Conservation (phyloP, 2,888 invertebrate genomes). For the Zonitis immaculata region DNA sequence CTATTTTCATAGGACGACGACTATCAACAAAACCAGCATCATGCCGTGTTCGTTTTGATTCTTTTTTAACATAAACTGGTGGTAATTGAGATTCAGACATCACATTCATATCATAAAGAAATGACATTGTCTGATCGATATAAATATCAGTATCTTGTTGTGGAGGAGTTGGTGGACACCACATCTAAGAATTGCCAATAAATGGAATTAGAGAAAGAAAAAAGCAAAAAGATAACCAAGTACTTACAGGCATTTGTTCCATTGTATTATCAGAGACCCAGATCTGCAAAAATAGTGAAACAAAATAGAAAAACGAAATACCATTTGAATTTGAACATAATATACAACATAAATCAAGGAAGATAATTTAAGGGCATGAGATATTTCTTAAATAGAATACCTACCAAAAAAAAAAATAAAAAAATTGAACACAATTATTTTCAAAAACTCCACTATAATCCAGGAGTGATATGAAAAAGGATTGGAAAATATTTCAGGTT, state of each 20-base stretch:
- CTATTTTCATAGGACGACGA: constrained; percentile 58
- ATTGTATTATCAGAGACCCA: constrained; percentile 69
- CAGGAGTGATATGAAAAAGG: no score
- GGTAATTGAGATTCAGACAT: constrained; percentile 79
- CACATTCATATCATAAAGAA: constrained; percentile 72
- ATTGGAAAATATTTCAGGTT: no score
- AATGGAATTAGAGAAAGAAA: no score
- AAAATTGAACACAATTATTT: no score
- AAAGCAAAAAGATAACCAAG: no score
- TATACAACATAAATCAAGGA: neutral
- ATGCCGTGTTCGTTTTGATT: constrained; percentile 64
- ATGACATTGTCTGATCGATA: constrained; percentile 77
- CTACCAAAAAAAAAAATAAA: no score
- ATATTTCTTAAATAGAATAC: neutral
- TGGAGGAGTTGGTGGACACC: constrained; percentile 97
- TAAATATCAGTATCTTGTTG: constrained; percentile 89
- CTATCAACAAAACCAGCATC: constrained; percentile 56
- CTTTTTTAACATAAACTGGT: constrained; percentile 74
- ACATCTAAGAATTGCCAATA: no score
- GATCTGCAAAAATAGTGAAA: constrained; percentile 56
- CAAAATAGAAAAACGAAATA: constrained; percentile 3
- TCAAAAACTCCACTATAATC: no score
- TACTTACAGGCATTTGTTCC: constrained; percentile 82
- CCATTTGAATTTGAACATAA: neutral
- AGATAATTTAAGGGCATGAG: no score